phyloP scores from a whole-genome alignment of 2,888 invertebrate genomes.

The Lasioglossum lativentre region DNA sequence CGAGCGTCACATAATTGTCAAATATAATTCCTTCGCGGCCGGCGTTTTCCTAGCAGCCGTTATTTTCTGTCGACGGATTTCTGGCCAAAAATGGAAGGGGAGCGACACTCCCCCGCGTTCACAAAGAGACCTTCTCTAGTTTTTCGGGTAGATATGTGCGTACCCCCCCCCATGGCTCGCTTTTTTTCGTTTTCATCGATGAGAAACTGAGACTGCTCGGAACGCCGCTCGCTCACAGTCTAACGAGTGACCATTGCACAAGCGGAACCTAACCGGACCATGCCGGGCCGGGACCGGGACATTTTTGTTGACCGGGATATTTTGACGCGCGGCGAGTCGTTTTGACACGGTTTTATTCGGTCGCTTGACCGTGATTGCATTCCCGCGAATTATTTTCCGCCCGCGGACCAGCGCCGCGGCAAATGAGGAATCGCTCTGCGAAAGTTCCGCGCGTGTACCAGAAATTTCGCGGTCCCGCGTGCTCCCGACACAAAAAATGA shows the following conservation, averaged over 20 bases:
- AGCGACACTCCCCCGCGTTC: not conserved
- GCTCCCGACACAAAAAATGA: not conserved
- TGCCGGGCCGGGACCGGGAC: not conserved
- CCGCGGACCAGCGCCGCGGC: not conserved
- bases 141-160: not conserved
- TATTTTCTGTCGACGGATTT: not conserved
- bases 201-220: slow-evolving; percentile 2
- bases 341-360: not conserved
- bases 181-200: slow-evolving; percentile 14
- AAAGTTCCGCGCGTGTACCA: not conserved
- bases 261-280: not conserved
- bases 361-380: not conserved
- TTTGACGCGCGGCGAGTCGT: not conserved
- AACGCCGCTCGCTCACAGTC: slow-evolving; percentile 41
- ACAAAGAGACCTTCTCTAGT: not conserved
- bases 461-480: not conserved
- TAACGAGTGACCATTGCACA: slow-evolving; percentile 8
- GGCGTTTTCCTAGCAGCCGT: not conserved
- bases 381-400: not conserved
- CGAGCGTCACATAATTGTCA: not conserved
- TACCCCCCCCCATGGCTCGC: not conserved
- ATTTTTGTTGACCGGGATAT: too few relatives aligned
- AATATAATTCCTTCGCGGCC: not conserved
- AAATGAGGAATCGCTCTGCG: not conserved
- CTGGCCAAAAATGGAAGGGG: not conserved